These are phyloP conservation scores for Festucalex cinctus DNA, from an alignment of 2,113 vertebrate species.

Conservation along the genomic window DNA sequence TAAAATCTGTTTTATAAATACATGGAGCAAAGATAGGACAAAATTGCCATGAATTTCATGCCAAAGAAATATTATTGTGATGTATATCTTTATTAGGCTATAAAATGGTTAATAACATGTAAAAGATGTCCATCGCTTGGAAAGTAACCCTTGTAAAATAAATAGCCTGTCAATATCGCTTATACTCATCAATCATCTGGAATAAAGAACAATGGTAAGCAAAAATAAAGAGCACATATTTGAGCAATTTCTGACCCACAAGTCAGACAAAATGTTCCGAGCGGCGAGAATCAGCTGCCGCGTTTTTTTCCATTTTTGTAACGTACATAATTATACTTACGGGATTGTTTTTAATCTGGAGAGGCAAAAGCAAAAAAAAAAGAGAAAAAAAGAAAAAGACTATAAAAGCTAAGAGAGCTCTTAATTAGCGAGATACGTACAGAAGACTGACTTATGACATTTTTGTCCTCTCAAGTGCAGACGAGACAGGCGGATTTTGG, in stretches of 20 bases:
- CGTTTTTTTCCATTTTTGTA: not conserved
- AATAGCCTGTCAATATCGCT: too few species aligned
- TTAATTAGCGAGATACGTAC: constrained; percentile 70
- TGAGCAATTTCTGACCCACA: not conserved
- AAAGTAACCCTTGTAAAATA: too few species aligned
- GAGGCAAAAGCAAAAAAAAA: not conserved
- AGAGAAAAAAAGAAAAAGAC: not conserved
- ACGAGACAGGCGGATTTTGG: constrained; percentile 53
- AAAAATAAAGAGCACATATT: not conserved
- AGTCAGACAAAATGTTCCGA: not conserved
- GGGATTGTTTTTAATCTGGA: not conserved
- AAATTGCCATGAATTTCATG: too few species aligned
- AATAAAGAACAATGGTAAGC: not conserved
- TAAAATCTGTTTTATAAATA: too few species aligned
- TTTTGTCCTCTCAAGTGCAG: constrained; percentile 26
- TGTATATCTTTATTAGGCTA: too few species aligned
- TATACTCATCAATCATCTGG: not conserved
- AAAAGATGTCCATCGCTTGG: too few species aligned
- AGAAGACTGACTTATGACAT: constrained; percentile 58
- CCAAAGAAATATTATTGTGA: too few species aligned
- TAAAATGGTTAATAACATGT: too few species aligned
- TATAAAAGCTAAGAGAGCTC: constrained; percentile 11
- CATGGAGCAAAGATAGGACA: too few species aligned
- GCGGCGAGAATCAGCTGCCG: not conserved
- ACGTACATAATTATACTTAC: not conserved